Evolutionary conservation across 2,888 invertebrate species (phyloP), one percentile per base, ranked within the genome.

Genomic region (Eulithis prunata): DNA sequence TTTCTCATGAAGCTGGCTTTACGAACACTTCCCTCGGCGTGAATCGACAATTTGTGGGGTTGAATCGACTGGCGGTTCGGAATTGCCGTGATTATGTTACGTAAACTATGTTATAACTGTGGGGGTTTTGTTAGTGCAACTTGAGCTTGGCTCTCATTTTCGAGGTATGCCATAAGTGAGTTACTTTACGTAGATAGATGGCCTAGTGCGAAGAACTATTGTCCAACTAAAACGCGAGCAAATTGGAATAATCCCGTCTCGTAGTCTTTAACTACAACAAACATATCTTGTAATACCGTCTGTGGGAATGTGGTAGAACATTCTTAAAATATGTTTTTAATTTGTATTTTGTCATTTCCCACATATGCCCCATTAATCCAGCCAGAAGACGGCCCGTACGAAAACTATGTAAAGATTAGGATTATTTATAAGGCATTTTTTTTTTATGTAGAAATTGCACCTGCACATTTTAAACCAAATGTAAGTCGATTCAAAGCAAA

Each of bases 31-130:
- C 57, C 45, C 38, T 46, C 51, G 49, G 49, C 51, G 62, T 45
- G 51, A 62, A 62, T 62, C 62, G 62, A 36, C 57, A 63, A 57
- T 63, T 63, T 54, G 58, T 43, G 54, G 64, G 62, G 54, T 28
- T 21, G 49, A 62, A 66, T 62, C 52, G 55, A 51, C 45, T 47
- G 56, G 52, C 41, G 11, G 55, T 43, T 49, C 28, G 10, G 11
- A 53, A 53, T 52, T 56, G 63, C 62, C 32, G 54, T 57, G 56
- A 57, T 60, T 57, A 61, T 58, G 64, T 61, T 57, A 68, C 57
- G 61, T 58, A 68, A 67, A 14, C 54, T 14, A 46, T 56, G 62
- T 51, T 62, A 56, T 41, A 38, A 47, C 36, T 41, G 2, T n/a
- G 21, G 49, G 62, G 62, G 62, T 67, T 67, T 54, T 62, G 57